A percentile compares a stretch with the other conserved stretches of the same genome.
These are phyloP conservation scores for Dasyprocta punctata DNA, from an alignment of 2,113 vertebrate genomes.

Conservation along the genomic window DNA sequence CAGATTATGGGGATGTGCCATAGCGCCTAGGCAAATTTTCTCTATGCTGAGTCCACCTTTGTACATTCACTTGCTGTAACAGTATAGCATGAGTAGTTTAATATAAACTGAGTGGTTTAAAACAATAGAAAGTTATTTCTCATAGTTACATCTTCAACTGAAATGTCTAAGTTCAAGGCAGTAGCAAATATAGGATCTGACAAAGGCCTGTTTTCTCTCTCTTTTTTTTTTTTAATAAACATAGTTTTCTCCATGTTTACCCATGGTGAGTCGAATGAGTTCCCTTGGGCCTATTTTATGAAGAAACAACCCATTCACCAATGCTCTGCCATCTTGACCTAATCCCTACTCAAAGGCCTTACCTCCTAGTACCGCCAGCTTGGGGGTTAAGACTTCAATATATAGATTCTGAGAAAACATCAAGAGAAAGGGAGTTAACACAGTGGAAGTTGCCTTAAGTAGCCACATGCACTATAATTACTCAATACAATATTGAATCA, in stretches of 20 bases:
- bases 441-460: background rate
- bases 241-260: background rate
- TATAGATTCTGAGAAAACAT: background rate
- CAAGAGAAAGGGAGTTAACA: background rate
- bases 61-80: background rate
- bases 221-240: background rate
- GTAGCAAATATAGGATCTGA: background rate
- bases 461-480: background rate
- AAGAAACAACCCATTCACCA: background rate
- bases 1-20: background rate
- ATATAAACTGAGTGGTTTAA: background rate
- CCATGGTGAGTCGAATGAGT: background rate
- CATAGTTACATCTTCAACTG: background rate
- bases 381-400: background rate
- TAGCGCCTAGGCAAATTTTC: background rate
- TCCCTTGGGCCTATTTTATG: background rate
- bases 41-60: background rate
- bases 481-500: background rate
- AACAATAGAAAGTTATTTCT: background rate
- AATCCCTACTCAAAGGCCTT: background rate
- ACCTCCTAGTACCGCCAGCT: background rate
- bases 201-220: background rate
- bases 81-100: background rate
- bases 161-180: background rate
- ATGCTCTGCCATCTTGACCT: background rate